These are phyloP conservation scores for Tetragnatha versicolor DNA, from an alignment of 1,140 invertebrate genomes.

Conservation along the genomic window DNA sequence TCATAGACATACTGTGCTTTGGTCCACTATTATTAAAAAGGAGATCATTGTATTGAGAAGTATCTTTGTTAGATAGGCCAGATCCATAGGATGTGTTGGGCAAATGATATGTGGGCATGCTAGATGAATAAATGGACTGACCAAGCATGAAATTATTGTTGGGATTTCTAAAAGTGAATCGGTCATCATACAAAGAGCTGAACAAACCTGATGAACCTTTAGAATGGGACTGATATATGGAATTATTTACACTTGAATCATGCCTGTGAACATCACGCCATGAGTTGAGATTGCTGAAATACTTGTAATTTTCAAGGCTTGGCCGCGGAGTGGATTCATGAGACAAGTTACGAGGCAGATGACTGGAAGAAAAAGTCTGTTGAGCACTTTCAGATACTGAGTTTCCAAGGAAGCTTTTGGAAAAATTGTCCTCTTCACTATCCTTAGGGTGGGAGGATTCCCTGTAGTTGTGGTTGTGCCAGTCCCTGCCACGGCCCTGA, in stretches of 20 bases:
- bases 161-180: neutral
- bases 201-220: conserved; percentile 1
- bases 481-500: conserved; percentile 36
- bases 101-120: conserved; percentile 38
- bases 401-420: conserved; percentile 19
- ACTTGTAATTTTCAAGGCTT: conserved; percentile 6
- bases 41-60: conserved; percentile 19
- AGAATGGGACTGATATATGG: conserved; percentile 11
- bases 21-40: neutral
- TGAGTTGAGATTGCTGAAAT: conserved; percentile 9
- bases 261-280: conserved; percentile 27
- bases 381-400: conserved; percentile 39
- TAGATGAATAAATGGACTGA: conserved; percentile 25
- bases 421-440: conserved; percentile 22
- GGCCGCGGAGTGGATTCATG: neutral
- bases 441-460: conserved; percentile 20
- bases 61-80: conserved; percentile 9
- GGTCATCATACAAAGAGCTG: conserved; percentile 38
- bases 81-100: neutral
- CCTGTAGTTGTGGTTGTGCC: conserved; percentile 51
- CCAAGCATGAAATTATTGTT: conserved; percentile 14
- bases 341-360: neutral
- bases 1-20: neutral
- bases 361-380: neutral
- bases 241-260: conserved; percentile 36